Conservation (phyloP, 2,888 invertebrate genomes). For the Aspidiotus rigidus region DNA sequence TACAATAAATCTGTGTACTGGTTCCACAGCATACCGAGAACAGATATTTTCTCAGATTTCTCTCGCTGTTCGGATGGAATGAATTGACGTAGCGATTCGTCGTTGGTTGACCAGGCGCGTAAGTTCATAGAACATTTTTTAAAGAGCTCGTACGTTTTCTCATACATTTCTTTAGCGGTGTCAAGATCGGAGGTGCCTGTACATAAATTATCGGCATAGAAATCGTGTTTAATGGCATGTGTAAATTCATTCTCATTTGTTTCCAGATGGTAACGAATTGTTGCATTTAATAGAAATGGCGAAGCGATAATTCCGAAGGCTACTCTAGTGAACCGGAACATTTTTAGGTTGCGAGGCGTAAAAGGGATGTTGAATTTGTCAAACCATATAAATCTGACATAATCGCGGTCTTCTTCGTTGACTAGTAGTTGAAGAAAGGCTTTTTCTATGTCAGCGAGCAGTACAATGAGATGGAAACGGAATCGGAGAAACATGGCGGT, state of each 20-base stretch:
- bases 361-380: neutral
- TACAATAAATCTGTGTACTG: too few species aligned
- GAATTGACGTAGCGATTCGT: neutral
- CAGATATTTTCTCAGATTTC: too few species aligned
- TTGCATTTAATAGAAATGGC: neutral
- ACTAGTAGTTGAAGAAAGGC: neutral
- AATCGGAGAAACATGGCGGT: neutral
- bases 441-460: conserved; percentile 1
- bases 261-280: neutral
- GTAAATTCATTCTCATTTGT: neutral
- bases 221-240: rapidly evolving
- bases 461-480: neutral
- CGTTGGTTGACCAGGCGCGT: neutral
- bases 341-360: neutral
- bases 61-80: neutral
- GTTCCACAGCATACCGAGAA: too few species aligned
- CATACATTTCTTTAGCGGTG: neutral
- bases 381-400: neutral
- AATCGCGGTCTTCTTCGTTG: neutral
- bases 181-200: neutral
- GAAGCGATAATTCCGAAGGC: neutral
- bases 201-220: neutral
- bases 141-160: neutral
- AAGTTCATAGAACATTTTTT: neutral
- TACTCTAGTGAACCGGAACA: neutral